Evolutionary conservation across 2,797 vertebrate species (phyloP), one percentile per base, ranked within the genome.

Genomic region (Enteromius viviparus): DNA sequence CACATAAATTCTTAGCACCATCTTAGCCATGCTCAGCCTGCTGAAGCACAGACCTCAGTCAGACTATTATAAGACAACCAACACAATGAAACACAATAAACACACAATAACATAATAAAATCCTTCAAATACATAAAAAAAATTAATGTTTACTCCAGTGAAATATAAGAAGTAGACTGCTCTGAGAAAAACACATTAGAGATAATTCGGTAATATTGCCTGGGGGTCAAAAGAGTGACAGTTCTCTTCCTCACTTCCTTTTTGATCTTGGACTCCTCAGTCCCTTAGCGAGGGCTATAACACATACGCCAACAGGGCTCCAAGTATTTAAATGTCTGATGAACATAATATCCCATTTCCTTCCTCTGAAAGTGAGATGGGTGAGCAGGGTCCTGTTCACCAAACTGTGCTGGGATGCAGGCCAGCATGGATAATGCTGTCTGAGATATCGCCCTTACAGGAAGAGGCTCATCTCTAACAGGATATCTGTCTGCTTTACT

Each of bases 261-360:
- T 32, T 62, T 72, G 40, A 10, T 26, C 7, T 55, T 60, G 79
- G 17, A 70, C 19, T 69, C 69, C 12, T 17, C 26, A 9, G 32
- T 17, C 66, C 34, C 66, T 81, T 68, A 17, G 53, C 34, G 47
- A 83, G 14, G 66, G 86, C 62, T 84, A 88, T 90, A 91, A 91
- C 91, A 90, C 90, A 90, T 91, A 82, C 72, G 65, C 87, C 84
- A 76, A 32, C 82, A 91, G 76, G 78, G 84, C 85, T 83, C 84
- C 85, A 88, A 89, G 78, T 87, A 86, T 90, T 91, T 87, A 88
- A 89, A 89, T 86, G 71, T 89, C 85, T 86, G 88, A 68, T 81
- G 79, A 89, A 88, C 80, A 87, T 85, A 86, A 92, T 85, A 87
- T 64, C 89, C 85, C 84, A 83, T 86, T 45, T 60, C 84, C 87